These are phyloP conservation scores for Tetramorium alpestre DNA, from an alignment of 1,140 invertebrate genomes.

Conservation along the genomic window DNA sequence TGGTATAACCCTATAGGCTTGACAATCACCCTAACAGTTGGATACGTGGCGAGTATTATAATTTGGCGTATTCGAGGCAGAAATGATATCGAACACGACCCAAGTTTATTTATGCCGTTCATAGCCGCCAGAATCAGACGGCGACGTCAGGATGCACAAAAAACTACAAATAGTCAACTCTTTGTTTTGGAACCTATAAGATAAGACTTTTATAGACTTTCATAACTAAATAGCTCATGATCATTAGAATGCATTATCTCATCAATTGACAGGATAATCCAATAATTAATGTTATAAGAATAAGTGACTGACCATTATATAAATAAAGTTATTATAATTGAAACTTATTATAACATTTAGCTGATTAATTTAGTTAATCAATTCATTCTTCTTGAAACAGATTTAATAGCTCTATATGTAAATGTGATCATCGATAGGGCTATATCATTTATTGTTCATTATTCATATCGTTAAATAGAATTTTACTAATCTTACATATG, in stretches of 20 bases:
- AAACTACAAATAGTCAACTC: conserved; percentile 74
- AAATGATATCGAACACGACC: conserved; percentile 83
- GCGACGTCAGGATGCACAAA: conserved; percentile 64
- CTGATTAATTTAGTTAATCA: background rate
- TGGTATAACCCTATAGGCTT: conserved; percentile 91
- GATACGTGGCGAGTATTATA: conserved; percentile 87
- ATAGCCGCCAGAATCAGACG: conserved; percentile 85
- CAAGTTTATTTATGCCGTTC: conserved; percentile 89
- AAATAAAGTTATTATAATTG: background rate
- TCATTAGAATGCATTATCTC: background rate
- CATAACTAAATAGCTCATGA: background rate
- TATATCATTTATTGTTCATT: background rate
- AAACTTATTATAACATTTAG: background rate
- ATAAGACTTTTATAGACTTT: background rate
- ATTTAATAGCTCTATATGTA: background rate
- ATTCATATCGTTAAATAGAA: background rate
- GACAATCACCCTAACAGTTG: conserved; percentile 88
- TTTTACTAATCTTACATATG: background rate
- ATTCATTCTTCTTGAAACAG: background rate
- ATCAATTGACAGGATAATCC: background rate
- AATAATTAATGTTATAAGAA: background rate
- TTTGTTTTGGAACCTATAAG: conserved; percentile 71
- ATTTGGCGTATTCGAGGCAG: conserved; percentile 73
- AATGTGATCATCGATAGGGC: background rate
- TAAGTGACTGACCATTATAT: background rate